Base-by-base conservation (phyloP, 2,113 vertebrate genomes). In the Lamprotornis superbus region DNA sequence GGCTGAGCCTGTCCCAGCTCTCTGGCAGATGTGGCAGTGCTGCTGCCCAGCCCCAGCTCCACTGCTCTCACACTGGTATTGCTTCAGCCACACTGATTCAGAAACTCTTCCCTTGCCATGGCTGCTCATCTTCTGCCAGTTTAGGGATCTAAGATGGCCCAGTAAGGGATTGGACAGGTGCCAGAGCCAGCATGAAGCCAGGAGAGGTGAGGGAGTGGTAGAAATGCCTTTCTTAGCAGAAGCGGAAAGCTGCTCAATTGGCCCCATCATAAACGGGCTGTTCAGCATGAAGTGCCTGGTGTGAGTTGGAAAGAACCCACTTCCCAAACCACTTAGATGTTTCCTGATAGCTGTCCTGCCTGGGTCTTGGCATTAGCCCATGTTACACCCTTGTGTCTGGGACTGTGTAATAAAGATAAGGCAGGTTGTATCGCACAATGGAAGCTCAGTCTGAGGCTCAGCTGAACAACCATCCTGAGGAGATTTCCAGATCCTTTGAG, bases 371-470 rank as follows among this genome's bases (percentile, higher is more conserved):
- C 90, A 88, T 49, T 83, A 95, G 85, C 95, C 90, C 76, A 40
- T 2, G 83, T 78, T 83, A 88, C 90, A 90, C 93, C 86, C 89
- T 61, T 2, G 3, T 84, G 92, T 90, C 94, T 96, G 80, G 85
- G 49, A 78, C 83, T 77, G 64, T 64, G 75, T 35, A 85, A 95
- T 94, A 92, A 96, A 96, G 93, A 97, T 95, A 96, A 95, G 93
- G 90, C 79, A 67, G 92, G 74, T 75, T 89, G 44, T 65, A 25
- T 64, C 8, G 0, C 68, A 88, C 85, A 93, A 75, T 81, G 83
- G 88, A n/a, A 64, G 52, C 56, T 93, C 92, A 90, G 76, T 83
- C 71, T 76, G 55, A 86, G 80, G 49, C 68, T 88, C 47, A 55
- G 64, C 76, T 40, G 46, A 91, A 60, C 64, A 94, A 60, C 57